A percentile compares a stretch with the other conserved stretches of the same genome.
phyloP scores from a whole-genome alignment of 2,888 invertebrate species.

The Dynastes maya region DNA sequence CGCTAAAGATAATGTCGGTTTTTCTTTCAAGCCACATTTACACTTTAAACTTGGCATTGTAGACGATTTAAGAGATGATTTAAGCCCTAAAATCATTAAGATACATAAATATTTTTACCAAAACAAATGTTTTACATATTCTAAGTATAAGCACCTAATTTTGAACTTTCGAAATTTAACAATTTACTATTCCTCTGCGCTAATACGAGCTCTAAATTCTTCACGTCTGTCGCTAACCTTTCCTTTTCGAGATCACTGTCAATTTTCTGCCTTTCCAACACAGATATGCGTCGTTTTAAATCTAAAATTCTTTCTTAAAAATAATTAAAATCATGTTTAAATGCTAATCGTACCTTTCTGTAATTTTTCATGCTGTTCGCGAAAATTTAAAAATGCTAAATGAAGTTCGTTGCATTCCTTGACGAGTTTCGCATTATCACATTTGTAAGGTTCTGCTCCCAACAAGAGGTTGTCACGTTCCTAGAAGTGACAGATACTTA shows the following conservation, averaged over 20 bases:
- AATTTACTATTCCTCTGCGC: conserved; percentile 53
- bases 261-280: conserved; percentile 74
- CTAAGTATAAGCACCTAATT: conserved; percentile 31
- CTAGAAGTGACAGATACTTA: conserved; percentile 67
- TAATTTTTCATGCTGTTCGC: conserved; percentile 77
- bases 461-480: conserved; percentile 81
- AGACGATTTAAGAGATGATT: conserved; percentile 48
- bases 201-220: conserved; percentile 71
- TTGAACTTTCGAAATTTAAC: conserved; percentile 43
- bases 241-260: conserved; percentile 72
- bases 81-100: conserved; percentile 41
- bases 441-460: conserved; percentile 85
- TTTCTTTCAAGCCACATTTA: conserved; percentile 57
- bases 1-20: conserved; percentile 66
- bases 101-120: not conserved
- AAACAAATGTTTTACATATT: not conserved
- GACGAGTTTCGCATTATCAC: conserved; percentile 84
- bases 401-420: conserved; percentile 85
- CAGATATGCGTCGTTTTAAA: conserved; percentile 71
- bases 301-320: conserved; percentile 65
- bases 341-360: conserved; percentile 70
- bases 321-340: not conserved
- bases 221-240: conserved; percentile 76
- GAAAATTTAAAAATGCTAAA: conserved; percentile 76
- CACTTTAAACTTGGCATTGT: conserved; percentile 68